Evolutionary conservation across 1,140 invertebrate species (phyloP).

Genomic region (Caenorhabditis latens): DNA sequence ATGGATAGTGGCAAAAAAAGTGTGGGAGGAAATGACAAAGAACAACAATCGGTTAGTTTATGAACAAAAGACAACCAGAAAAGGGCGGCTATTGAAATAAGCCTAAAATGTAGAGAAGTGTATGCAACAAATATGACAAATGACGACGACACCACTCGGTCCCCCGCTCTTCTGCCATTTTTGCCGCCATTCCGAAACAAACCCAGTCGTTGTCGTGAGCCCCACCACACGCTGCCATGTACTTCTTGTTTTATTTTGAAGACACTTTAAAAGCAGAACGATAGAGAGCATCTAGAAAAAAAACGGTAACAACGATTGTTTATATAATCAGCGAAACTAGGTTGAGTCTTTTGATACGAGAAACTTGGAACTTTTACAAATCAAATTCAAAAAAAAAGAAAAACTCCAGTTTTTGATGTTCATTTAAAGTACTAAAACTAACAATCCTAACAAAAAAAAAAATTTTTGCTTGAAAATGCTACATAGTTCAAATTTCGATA

Average conservation of each 20-base stretch:
- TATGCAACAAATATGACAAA: conserved; percentile 56
- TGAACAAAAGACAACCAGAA: conserved; percentile 40
- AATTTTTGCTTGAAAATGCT: too few species aligned
- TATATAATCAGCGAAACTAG: too few species aligned
- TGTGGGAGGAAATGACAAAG: conserved; percentile 29
- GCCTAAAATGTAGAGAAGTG: conserved; percentile 46
- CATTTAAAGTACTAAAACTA: too few species aligned
- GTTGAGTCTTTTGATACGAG: too few species aligned
- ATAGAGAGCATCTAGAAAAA: not conserved
- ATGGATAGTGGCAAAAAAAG: not conserved
- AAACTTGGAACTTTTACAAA: too few species aligned
- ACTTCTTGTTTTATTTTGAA: not conserved
- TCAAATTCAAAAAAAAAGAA: too few species aligned
- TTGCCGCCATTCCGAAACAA: conserved; percentile 50
- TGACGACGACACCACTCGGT: conserved; percentile 38
- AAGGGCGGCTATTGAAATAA: conserved; percentile 34
- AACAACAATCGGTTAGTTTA: conserved; percentile 49
- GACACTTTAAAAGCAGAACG: not conserved
- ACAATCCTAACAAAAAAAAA: too few species aligned
- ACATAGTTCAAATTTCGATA: too few species aligned
- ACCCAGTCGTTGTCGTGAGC: conserved; percentile 23
- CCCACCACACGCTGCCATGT: too few species aligned
- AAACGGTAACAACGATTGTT: not conserved
- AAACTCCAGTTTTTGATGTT: too few species aligned
- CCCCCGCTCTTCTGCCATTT: conserved; percentile 9